These are phyloP conservation scores for Arothron firmamentum DNA, from an alignment of 2,113 vertebrate genomes.

Conservation along the genomic window DNA sequence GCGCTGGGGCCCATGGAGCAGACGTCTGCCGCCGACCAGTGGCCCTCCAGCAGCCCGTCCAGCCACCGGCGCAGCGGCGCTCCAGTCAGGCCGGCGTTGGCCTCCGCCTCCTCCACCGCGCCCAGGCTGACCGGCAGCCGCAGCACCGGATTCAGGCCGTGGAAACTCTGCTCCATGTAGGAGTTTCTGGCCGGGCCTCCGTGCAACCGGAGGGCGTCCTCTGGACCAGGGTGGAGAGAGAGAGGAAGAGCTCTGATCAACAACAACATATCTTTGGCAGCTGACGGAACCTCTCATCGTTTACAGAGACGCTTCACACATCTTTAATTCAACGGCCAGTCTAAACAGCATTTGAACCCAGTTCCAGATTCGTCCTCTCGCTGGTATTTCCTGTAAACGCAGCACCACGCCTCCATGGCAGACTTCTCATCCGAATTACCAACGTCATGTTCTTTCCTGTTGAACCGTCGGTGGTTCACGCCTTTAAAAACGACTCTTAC, in stretches of 20 bases:
- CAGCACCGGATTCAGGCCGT: conserved; percentile 90
- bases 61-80: conserved; percentile 84
- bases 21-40: conserved; percentile 88
- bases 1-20: conserved; percentile 79
- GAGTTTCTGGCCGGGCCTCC: conserved; percentile 83
- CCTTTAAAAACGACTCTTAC: too few species aligned
- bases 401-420: too few species aligned
- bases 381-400: too few species aligned
- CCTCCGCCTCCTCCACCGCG: conserved; percentile 84
- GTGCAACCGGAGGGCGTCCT: conserved; percentile 83
- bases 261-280: neutral
- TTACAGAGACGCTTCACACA: too few species aligned
- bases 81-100: conserved; percentile 79
- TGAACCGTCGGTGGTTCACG: too few species aligned
- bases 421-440: too few species aligned
- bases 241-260: neutral
- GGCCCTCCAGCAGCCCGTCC: conserved; percentile 80
- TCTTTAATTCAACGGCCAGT: too few species aligned
- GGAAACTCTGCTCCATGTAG: conserved; percentile 99
- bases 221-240: conserved; percentile 64
- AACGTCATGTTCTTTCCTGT: too few species aligned
- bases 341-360: too few species aligned
- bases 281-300: too few species aligned
- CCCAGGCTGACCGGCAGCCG: conserved; percentile 83
- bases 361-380: too few species aligned